Base-by-base conservation (phyloP, 2,113 vertebrate species). In the Pituophis catenifer region DNA sequence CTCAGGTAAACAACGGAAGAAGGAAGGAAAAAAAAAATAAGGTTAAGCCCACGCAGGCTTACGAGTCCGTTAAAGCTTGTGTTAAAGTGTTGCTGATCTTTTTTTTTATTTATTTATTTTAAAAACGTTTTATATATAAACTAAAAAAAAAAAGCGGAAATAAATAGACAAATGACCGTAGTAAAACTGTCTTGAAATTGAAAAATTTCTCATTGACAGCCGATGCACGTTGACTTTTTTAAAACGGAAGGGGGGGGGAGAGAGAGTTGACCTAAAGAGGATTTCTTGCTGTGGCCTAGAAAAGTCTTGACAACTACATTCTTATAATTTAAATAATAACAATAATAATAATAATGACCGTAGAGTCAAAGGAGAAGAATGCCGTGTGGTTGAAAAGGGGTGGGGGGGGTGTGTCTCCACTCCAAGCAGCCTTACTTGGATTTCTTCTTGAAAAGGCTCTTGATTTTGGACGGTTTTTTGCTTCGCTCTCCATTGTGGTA, bases 391-490 rank as follows among this genome's bases (percentile, higher is more conserved):
- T 94, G 95, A 38, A 92, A n/a, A 0, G 59, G 3, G 11, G 0
- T 0, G 48, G 48, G 6, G 48, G 48, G 48, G 44, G 44, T 0
- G 44, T 50, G 21, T 85, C 75, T 95, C 94, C 94, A 95, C 94
- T 96, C 91, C 96, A 24, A 94, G 91, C 91, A 89, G 93, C 88
- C 93, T 98, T 97, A 98, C 95, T 98, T 98, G 75, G 96, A 97
- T 93, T 99, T 99, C 98, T 99, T 99, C 97, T 99, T 99, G 97
- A 99, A 99, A 97, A 99, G 97, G 96, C 97, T 99, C 98, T 99
- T 99, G 93, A 99, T 98, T 98, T 99, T 99, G 11, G 99, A 99
- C 96, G 98, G 98, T 97, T 99, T 99, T 98, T 99, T 99, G 96
- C 62, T 96, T 97, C 98, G 99, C 97, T 99, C 99, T 53, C 98